A percentile compares a stretch with the other conserved stretches of the same genome.
phyloP scores from a whole-genome alignment of 2,113 vertebrate genomes.

The Aspidoscelis tigris region DNA sequence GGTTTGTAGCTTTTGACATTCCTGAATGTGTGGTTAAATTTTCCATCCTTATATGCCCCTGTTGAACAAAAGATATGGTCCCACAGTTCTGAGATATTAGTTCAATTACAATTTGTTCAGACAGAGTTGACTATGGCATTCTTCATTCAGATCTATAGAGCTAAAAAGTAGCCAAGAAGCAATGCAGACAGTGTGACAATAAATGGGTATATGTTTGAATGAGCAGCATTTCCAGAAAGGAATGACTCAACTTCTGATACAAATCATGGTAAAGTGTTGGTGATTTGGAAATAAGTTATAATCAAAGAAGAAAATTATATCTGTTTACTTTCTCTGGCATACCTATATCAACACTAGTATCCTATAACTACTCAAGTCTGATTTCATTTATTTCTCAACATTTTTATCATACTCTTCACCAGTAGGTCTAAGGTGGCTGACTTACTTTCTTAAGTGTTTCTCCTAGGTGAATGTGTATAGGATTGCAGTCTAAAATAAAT shows the following conservation, averaged over 20 bases:
- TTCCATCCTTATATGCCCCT: neutral
- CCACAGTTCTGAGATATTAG: constrained; percentile 25
- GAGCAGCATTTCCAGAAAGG: neutral
- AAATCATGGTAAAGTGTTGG: neutral
- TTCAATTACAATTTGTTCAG: constrained; percentile 27
- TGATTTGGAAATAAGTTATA: neutral
- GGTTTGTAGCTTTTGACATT: neutral
- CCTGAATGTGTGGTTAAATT: neutral
- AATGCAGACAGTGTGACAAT: neutral
- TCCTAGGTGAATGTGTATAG: neutral
- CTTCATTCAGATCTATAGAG: constrained; percentile 22
- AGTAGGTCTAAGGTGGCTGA: no score
- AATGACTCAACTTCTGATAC: neutral
- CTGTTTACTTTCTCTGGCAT: neutral
- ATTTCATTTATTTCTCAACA: no score
- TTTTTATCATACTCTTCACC: no score
- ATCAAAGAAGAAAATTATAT: neutral
- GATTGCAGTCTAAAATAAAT: neutral
- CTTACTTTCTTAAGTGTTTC: neutral
- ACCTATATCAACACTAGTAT: neutral
- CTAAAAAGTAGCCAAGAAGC: constrained; percentile 17
- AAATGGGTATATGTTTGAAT: neutral
- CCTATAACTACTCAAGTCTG: neutral
- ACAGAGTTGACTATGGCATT: constrained; percentile 6
- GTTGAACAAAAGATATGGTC: neutral